phyloP scores from a whole-genome alignment of 2,113 vertebrate species.

The Elephas maximus region DNA sequence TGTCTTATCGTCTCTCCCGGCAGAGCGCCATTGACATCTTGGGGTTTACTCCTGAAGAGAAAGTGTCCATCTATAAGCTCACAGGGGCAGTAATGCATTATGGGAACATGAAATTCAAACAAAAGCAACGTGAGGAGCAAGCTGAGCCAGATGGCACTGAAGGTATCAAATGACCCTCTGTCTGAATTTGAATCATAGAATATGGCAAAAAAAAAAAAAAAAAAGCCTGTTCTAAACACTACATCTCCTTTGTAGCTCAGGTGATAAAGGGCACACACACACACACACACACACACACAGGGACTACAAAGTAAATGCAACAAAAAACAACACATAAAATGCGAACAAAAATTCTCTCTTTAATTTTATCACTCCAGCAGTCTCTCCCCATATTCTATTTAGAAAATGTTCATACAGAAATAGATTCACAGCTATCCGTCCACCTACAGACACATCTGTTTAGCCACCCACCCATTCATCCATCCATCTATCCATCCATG shows the following conservation, averaged over 20 bases:
- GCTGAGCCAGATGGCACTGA: slow-evolving; percentile 93
- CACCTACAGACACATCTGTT: neutral
- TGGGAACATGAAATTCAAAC: slow-evolving; percentile 95
- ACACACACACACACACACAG: neutral
- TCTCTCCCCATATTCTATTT: neutral
- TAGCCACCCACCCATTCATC: neutral
- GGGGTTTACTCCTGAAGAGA: slow-evolving; percentile 92
- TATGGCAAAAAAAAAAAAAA: neutral
- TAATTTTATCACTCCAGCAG: neutral
- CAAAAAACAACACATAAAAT: neutral
- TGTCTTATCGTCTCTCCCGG: slow-evolving; percentile 19
- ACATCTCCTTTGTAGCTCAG: neutral
- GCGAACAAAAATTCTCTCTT: neutral
- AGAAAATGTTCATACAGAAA: neutral
- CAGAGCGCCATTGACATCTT: slow-evolving; percentile 91
- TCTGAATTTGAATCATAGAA: neutral
- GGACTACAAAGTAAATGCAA: neutral
- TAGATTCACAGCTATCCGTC: neutral
- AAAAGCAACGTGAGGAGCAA: slow-evolving; percentile 93
- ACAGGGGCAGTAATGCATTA: slow-evolving; percentile 94
- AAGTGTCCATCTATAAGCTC: slow-evolving; percentile 93
- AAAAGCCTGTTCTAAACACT: neutral
- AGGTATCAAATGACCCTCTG: slow-evolving; percentile 85
- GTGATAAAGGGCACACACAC: neutral
- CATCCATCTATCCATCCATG: neutral